phyloP scores from a whole-genome alignment of 2,797 vertebrate species.

The Chelon auratus region DNA sequence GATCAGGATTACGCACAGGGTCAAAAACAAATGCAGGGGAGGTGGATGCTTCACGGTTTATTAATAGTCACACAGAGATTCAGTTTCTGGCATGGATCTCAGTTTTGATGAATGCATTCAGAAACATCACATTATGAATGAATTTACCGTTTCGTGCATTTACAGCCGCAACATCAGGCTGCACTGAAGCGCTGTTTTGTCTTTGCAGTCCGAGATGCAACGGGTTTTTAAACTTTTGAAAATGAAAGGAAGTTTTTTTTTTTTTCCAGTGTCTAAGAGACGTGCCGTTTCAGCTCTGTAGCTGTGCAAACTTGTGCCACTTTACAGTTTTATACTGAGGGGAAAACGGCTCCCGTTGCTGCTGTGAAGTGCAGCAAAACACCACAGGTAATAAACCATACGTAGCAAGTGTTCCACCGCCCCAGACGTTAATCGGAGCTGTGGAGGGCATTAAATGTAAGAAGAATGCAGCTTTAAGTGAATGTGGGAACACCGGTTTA shows the following conservation, averaged over 20 bases:
- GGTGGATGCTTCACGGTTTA: background rate
- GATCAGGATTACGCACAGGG: constrained; percentile 19
- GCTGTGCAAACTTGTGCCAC: constrained; percentile 30
- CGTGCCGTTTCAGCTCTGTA: constrained; percentile 22
- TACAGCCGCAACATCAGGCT: constrained; percentile 7
- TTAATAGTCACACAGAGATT: background rate
- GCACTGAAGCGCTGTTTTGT: constrained; percentile 24
- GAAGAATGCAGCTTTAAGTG: constrained; percentile 16
- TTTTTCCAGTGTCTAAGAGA: constrained; percentile 36
- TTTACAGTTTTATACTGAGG: constrained; percentile 32
- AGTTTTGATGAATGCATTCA: background rate
- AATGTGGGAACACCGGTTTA: constrained; percentile 6
- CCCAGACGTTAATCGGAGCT: background rate
- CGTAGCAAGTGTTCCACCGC: constrained; percentile 7
- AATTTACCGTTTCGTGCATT: constrained; percentile 14
- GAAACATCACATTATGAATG: background rate
- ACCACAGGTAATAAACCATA: background rate
- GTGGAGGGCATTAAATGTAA: background rate
- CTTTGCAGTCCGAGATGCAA: constrained; percentile 18
- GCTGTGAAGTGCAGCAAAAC: constrained; percentile 17
- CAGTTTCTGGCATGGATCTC: background rate
- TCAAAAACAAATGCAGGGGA: background rate
- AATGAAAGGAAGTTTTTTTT: constrained; percentile 43
- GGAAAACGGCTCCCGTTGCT: constrained; percentile 14
- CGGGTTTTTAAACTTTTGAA: constrained; percentile 37